Evolutionary conservation across 2,888 invertebrate species (phyloP).

Genomic region (Acronicta alni): DNA sequence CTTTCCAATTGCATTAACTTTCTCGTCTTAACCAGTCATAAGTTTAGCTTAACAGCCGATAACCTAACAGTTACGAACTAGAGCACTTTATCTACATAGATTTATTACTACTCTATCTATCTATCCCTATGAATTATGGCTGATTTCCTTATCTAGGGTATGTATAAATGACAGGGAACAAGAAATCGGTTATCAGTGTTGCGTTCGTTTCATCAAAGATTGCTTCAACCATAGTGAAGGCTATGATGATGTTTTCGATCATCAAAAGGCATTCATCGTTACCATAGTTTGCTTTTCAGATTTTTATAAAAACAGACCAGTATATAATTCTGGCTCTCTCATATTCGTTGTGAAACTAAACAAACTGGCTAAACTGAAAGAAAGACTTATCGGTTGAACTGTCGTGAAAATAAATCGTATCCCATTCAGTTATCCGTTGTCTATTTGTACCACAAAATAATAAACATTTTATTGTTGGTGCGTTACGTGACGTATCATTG

Average conservation of each 20-base stretch:
- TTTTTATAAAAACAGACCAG: background rate
- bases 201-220: slow-evolving; percentile 44
- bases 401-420: slow-evolving; percentile 28
- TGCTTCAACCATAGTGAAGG: background rate
- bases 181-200: slow-evolving; percentile 22
- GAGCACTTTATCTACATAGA: slow-evolving; percentile 67
- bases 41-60: slow-evolving; percentile 53
- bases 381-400: slow-evolving; percentile 29
- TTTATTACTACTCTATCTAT: slow-evolving; percentile 65
- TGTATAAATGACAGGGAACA: slow-evolving; percentile 55
- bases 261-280: background rate
- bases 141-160: slow-evolving; percentile 67
- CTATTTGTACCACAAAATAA: slow-evolving; percentile 35
- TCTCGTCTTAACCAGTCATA: slow-evolving; percentile 56
- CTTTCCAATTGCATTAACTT: slow-evolving; percentile 62
- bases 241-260: background rate
- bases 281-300: background rate
- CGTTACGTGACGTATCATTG: slow-evolving; percentile 32
- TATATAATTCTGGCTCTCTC: background rate
- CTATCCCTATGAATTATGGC: slow-evolving; percentile 57
- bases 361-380: slow-evolving; percentile 29
- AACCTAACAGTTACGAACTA: slow-evolving; percentile 56
- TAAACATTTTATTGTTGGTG: slow-evolving; percentile 28
- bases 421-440: slow-evolving; percentile 17
- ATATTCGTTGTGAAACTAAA: slow-evolving; percentile 15